Evolutionary conservation across 2,888 invertebrate genomes (phyloP).

Genomic region (Netelia virgata): DNA sequence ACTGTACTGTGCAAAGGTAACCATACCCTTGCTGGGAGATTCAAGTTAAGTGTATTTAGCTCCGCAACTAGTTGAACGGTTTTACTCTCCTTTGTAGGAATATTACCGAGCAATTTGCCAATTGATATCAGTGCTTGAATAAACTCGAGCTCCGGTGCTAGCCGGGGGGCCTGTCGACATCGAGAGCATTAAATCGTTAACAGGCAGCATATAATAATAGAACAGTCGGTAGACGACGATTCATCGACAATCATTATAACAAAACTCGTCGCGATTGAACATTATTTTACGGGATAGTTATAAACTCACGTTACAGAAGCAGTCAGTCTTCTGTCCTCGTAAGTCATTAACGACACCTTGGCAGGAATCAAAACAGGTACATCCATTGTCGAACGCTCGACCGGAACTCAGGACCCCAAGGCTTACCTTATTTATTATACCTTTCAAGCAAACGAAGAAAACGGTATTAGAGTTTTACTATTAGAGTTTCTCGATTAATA

Average conservation of each 20-base stretch:
- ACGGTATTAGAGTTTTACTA: background rate
- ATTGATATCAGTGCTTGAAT: slow-evolving; percentile 95
- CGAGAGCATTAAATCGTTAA: slow-evolving; percentile 60
- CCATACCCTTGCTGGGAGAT: slow-evolving; percentile 99
- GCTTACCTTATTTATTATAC: slow-evolving; percentile 87
- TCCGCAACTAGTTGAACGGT: slow-evolving; percentile 97
- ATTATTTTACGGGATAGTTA: background rate
- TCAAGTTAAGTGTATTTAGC: slow-evolving; percentile 96
- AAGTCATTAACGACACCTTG: slow-evolving; percentile 92
- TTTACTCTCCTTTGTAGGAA: slow-evolving; percentile 95
- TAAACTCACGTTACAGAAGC: slow-evolving; percentile 89
- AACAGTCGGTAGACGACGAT: slow-evolving; percentile 33
- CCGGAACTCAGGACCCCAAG: slow-evolving; percentile 97
- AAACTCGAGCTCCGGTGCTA: slow-evolving; percentile 94
- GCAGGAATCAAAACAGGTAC: slow-evolving; percentile 95
- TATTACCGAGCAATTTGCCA: slow-evolving; percentile 92
- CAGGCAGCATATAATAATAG: slow-evolving; percentile 50
- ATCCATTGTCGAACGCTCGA: slow-evolving; percentile 98
- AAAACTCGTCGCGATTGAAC: background rate
- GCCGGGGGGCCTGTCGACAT: slow-evolving; percentile 89
- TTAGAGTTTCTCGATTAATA: slow-evolving; percentile 16
- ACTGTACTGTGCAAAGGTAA: slow-evolving; percentile 94
- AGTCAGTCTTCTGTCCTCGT: slow-evolving; percentile 91
- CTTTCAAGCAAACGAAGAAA: slow-evolving; percentile 69
- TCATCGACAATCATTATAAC: too few species aligned